Conservation (phyloP, 2,888 invertebrate species). For the Deroplatys truncata region DNA sequence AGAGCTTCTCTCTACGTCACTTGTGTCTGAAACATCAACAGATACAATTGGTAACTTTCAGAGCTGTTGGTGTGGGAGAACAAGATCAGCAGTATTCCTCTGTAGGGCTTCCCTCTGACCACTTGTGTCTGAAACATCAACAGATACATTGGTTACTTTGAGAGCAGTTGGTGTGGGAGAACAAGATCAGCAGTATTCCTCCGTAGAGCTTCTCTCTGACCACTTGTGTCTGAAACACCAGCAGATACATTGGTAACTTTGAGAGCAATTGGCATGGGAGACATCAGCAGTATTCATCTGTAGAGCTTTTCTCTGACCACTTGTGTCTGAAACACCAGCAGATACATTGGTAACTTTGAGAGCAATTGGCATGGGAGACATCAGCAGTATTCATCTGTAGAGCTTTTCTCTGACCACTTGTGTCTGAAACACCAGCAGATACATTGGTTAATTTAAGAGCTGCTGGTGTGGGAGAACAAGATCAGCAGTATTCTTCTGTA, state of each 20-base stretch:
- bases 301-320: slow-evolving; percentile 80
- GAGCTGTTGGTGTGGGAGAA: slow-evolving; percentile 62
- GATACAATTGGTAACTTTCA: not conserved
- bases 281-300: slow-evolving; percentile 87
- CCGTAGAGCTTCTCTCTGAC: too few species aligned
- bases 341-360: not conserved
- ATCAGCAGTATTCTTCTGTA: too few species aligned
- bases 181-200: too few species aligned
- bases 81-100: slow-evolving; percentile 85
- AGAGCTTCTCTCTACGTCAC: slow-evolving; percentile 86
- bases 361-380: slow-evolving; percentile 65
- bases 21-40: slow-evolving; percentile 55
- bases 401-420: slow-evolving; percentile 87
- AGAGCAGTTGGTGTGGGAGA: not conserved
- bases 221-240: too few species aligned
- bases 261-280: slow-evolving; percentile 74
- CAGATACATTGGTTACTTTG: not conserved
- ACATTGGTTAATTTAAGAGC: not conserved
- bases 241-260: too few species aligned
- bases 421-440: slow-evolving; percentile 47
- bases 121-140: slow-evolving; percentile 60
- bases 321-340: slow-evolving; percentile 55
- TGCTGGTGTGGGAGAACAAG: not conserved
- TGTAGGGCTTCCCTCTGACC: slow-evolving; percentile 86
- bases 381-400: slow-evolving; percentile 86